These are phyloP conservation scores for Eulemur albifrons DNA, from an alignment of 2,797 vertebrate species.

Conservation along the genomic window DNA sequence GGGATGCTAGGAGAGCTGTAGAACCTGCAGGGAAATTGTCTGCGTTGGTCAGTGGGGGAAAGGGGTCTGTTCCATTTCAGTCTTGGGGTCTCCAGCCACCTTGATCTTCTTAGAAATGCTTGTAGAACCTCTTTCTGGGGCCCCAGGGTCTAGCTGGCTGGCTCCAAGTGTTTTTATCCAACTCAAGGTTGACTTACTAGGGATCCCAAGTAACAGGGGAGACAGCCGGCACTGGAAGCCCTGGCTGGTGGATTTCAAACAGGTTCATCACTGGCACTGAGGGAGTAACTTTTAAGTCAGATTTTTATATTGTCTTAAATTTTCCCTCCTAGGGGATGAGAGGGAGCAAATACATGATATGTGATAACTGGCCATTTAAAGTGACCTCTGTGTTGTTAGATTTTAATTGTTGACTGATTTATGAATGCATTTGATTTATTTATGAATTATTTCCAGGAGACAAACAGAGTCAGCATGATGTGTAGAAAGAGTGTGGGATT, in stretches of 20 bases:
- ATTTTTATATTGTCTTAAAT: not conserved
- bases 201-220: too few relatives aligned
- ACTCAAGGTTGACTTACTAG: not conserved
- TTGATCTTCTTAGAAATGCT: not conserved
- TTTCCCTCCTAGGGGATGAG: not conserved
- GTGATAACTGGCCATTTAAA: not conserved
- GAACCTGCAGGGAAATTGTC: fast-evolving
- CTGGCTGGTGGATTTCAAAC: not conserved
- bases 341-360: not conserved
- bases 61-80: not conserved
- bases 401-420: not conserved
- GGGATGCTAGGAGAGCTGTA: not conserved
- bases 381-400: not conserved
- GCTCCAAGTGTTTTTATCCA: not conserved
- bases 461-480: not conserved
- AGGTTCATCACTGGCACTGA: not conserved
- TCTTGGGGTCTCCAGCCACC: not conserved
- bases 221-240: not conserved
- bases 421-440: not conserved
- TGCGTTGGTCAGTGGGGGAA: not conserved
- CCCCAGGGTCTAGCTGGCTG: not conserved
- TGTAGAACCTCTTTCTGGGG: not conserved
- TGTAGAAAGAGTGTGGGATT: not conserved
- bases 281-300: not conserved
- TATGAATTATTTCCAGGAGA: not conserved